Evolutionary conservation across 2,888 invertebrate genomes (phyloP), one percentile per base, ranked within the genome.

Genomic region (Synanthedon andrenaeformis): DNA sequence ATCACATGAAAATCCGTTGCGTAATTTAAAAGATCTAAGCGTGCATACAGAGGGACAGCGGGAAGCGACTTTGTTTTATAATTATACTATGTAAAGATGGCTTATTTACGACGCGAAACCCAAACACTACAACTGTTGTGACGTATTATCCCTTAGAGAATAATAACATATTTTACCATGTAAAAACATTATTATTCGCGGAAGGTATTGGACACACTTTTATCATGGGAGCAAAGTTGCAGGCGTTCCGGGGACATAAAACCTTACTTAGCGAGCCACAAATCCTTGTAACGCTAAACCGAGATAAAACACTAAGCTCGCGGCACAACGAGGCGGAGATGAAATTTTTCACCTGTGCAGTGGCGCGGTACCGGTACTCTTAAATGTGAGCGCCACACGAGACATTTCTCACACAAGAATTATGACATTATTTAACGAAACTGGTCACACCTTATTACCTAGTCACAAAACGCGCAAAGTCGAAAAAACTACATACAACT

Each of bases 251-350:
- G 74, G 71, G 78, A 82, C 85, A 86, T 86, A 87, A 87, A 85
- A 85, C 83, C 75, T 85, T 85, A 83, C 84, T 85, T 86, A 85
- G 84, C 76, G 78, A 82, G 79, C 84, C 82, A 86, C 85, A 86
- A 84, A 87, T 87, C 80, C 84, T 86, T 80, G 84, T 86, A 86
- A 86, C 78, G 80, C 76, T 83, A 82, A 87, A 83, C 83, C 81
- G 81, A 84, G 85, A 87, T 86, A 87, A 86, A 86, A 83, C 82
- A 84, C 79, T 82, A 82, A 82, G 84, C 83, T 79, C 74, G 76
- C 70, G 75, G 78, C 75, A 78, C 79, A 74, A 72, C 72, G 81
- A 76, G 77, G 72, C 79, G 71, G 68, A 69, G 76, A 69, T 78
- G 72, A 78, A 84, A 84, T 82, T 84, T 85, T 86, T 86, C 84